phyloP scores from a whole-genome alignment of 2,113 vertebrate genomes.

The Aspidoscelis tigris region DNA sequence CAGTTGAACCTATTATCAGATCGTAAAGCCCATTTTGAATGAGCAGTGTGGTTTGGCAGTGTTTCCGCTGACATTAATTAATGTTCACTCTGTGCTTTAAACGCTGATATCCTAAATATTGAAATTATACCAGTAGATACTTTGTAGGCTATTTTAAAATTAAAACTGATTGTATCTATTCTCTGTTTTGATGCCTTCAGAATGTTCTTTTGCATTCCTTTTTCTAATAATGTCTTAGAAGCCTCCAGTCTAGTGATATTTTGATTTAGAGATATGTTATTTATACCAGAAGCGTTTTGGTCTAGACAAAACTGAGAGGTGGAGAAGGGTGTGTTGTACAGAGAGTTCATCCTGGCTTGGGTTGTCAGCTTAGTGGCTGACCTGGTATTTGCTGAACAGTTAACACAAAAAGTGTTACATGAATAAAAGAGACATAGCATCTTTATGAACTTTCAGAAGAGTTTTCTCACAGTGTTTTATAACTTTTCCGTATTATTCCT shows the following conservation, averaged over 20 bases:
- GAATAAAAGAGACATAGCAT: background rate
- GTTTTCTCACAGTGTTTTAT: background rate
- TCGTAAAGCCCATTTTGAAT: background rate
- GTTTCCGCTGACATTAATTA: background rate
- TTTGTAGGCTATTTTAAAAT: slow-evolving; percentile 45
- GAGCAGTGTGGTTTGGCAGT: no score
- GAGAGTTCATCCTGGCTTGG: background rate
- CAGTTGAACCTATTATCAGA: background rate
- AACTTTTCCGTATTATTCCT: background rate
- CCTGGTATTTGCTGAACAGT: background rate
- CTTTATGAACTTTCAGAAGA: background rate
- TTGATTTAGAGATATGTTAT: slow-evolving; percentile 34
- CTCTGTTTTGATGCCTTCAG: slow-evolving; percentile 42
- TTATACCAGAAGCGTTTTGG: slow-evolving; percentile 36
- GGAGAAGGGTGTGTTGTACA: slow-evolving; percentile 21
- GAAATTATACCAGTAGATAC: slow-evolving; percentile 4
- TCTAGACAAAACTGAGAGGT: slow-evolving; percentile 12
- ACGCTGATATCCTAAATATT: slow-evolving; percentile 39
- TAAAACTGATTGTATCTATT: slow-evolving; percentile 48
- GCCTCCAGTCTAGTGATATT: slow-evolving; percentile 40
- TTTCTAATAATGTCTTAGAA: slow-evolving; percentile 32
- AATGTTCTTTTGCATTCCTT: slow-evolving; percentile 41
- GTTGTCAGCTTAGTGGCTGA: background rate
- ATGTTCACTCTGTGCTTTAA: slow-evolving; percentile 51
- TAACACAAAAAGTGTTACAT: background rate